A percentile compares a stretch with the other conserved stretches of the same genome.
Conservation (phyloP, 35 echinoderm and acorn worm genomes). For the Eucidaris tribuloides region DNA sequence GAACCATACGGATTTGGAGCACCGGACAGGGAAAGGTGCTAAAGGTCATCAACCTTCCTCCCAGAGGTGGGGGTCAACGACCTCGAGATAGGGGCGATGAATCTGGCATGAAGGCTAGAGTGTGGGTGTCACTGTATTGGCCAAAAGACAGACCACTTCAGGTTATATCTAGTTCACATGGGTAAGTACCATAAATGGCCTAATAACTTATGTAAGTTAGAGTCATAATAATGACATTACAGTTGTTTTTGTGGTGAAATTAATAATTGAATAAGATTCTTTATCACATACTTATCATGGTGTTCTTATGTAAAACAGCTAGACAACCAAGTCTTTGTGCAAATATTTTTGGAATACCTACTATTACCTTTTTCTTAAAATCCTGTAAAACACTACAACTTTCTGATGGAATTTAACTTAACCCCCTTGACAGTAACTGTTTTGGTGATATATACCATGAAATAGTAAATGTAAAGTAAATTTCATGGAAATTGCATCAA, state of each 20-base stretch:
- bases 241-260: not conserved
- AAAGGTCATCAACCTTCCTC: slow-evolving; percentile 60
- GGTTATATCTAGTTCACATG: slow-evolving; percentile 80
- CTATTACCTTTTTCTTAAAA: too few relatives aligned
- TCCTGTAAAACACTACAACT: too few relatives aligned
- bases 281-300: not conserved
- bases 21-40: slow-evolving; percentile 55
- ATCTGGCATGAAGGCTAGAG: slow-evolving; percentile 31
- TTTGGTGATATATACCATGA: too few relatives aligned
- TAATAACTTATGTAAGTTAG: not conserved
- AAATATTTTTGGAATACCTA: not conserved
- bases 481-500: too few relatives aligned
- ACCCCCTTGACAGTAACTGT: too few relatives aligned
- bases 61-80: slow-evolving; percentile 41
- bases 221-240: not conserved
- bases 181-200: slow-evolving; percentile 40
- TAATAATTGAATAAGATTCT: not conserved
- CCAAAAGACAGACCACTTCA: slow-evolving; percentile 45
- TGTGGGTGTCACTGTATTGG: slow-evolving; percentile 92
- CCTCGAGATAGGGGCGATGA: slow-evolving; percentile 55
- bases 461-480: too few relatives aligned
- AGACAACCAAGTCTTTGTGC: not conserved
- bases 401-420: too few relatives aligned
- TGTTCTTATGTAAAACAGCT: not conserved
- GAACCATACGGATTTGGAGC: slow-evolving; percentile 76